Conservation (phyloP, 2,797 vertebrate genomes). For the Liasis olivaceus region DNA sequence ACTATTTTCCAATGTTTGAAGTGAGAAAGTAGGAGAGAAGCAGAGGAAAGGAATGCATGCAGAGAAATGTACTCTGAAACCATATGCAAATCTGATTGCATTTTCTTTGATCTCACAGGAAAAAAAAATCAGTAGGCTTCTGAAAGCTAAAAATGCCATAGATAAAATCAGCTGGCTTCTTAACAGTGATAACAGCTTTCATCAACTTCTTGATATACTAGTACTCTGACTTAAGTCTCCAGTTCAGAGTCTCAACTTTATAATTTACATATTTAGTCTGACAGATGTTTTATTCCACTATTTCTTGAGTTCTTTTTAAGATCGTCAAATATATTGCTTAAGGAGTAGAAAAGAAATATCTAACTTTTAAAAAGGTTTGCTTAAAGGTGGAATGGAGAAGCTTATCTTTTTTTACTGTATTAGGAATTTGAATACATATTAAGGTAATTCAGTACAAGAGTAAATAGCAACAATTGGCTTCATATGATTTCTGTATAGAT, state of each 20-base stretch:
- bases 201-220: constrained; percentile 66
- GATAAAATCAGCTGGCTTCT: constrained; percentile 67
- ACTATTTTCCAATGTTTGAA: constrained; percentile 56
- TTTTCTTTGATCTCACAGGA: constrained; percentile 68
- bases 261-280: constrained; percentile 68
- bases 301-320: constrained; percentile 56
- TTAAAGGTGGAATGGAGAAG: constrained; percentile 47
- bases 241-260: constrained; percentile 65
- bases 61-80: constrained; percentile 46
- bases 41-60: constrained; percentile 13
- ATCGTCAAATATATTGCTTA: constrained; percentile 57
- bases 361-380: constrained; percentile 56
- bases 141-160: constrained; percentile 67
- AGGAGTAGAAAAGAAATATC: constrained; percentile 47
- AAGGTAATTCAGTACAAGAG: constrained; percentile 45
- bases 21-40: constrained; percentile 43
- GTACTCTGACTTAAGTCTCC: constrained; percentile 57
- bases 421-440: constrained; percentile 45
- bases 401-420: constrained; percentile 45
- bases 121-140: constrained; percentile 69
- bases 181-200: constrained; percentile 57
- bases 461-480: constrained; percentile 47
- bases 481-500: constrained; percentile 28
- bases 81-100: constrained; percentile 63
- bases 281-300: constrained; percentile 64